phyloP scores from a whole-genome alignment of 2,113 vertebrate genomes.

The Caranx melampygus region DNA sequence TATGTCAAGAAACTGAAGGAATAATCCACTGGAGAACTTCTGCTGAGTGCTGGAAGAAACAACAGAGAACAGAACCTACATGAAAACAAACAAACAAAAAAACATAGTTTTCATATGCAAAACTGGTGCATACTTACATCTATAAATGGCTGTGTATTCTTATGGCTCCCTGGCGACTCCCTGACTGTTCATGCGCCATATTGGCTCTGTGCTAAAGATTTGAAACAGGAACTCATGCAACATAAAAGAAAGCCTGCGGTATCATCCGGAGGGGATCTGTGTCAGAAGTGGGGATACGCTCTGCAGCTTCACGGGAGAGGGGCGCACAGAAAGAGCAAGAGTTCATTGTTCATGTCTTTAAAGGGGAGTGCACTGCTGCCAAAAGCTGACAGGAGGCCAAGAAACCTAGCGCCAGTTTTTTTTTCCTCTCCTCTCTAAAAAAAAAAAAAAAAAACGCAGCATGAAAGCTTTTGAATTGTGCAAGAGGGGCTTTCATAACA shows the following conservation, averaged over 20 bases:
- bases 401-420: background rate
- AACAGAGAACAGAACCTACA: no score
- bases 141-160: background rate
- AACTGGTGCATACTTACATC: background rate
- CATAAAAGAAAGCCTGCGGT: slow-evolving; percentile 1
- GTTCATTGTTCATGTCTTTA: slow-evolving; percentile 41
- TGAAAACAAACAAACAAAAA: no score
- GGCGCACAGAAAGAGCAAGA: slow-evolving; percentile 15
- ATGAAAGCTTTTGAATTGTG: slow-evolving; percentile 7
- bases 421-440: background rate
- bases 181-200: background rate
- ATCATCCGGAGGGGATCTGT: slow-evolving; percentile 24
- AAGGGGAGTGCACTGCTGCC: slow-evolving; percentile 42
- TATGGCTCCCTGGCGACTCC: background rate
- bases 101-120: background rate
- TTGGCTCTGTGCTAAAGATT: background rate
- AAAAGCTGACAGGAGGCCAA: slow-evolving; percentile 47
- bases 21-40: no score
- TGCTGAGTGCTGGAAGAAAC: no score
- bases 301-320: slow-evolving; percentile 8
- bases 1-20: no score
- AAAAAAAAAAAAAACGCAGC: slow-evolving; percentile 28
- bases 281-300: slow-evolving; percentile 34
- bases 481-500: slow-evolving; percentile 8
- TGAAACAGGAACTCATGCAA: slow-evolving; percentile 8